These are phyloP conservation scores for Raillietiella orientalis DNA, from an alignment of 2,888 invertebrate species.

Conservation along the genomic window DNA sequence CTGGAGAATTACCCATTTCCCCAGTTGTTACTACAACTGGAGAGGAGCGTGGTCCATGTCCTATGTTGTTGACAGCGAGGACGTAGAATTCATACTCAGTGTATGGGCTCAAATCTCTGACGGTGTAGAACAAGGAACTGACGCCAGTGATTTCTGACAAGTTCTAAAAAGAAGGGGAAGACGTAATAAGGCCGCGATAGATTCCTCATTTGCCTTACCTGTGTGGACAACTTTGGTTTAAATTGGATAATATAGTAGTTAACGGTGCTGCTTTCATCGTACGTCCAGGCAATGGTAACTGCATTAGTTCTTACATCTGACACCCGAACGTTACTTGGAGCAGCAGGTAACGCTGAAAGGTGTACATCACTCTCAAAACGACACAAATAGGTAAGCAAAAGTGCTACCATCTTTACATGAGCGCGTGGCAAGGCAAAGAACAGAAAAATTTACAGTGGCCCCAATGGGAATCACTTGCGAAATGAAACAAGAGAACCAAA, in stretches of 20 bases:
- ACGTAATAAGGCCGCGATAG: too few species aligned
- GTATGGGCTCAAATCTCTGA: constrained; percentile 44
- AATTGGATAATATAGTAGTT: constrained; percentile 87
- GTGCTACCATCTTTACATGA: too few species aligned
- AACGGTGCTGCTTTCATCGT: constrained; percentile 39
- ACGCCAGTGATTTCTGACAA: constrained; percentile 77
- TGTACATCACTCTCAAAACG: too few species aligned
- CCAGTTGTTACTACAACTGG: constrained; percentile 77
- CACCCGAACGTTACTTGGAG: constrained; percentile 59
- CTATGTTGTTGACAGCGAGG: constrained; percentile 75
- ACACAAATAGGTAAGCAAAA: too few species aligned
- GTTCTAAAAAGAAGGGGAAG: constrained; percentile 22
- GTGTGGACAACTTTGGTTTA: constrained; percentile 68
- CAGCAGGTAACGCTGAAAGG: constrained; percentile 53
- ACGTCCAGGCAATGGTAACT: constrained; percentile 71
- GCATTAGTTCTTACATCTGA: constrained; percentile 81
- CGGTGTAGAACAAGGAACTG: constrained; percentile 66
- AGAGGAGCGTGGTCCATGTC: constrained; percentile 56
- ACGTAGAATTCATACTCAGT: constrained; percentile 90
- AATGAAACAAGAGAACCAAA: too few species aligned
- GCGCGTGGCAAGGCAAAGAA: too few species aligned
- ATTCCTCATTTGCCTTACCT: too few species aligned
- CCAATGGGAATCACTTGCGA: too few species aligned
- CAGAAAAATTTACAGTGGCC: too few species aligned
- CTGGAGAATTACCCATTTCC: constrained; percentile 88